phyloP scores from a whole-genome alignment of 2,113 vertebrate genomes.

The Hiodon tergisus region DNA sequence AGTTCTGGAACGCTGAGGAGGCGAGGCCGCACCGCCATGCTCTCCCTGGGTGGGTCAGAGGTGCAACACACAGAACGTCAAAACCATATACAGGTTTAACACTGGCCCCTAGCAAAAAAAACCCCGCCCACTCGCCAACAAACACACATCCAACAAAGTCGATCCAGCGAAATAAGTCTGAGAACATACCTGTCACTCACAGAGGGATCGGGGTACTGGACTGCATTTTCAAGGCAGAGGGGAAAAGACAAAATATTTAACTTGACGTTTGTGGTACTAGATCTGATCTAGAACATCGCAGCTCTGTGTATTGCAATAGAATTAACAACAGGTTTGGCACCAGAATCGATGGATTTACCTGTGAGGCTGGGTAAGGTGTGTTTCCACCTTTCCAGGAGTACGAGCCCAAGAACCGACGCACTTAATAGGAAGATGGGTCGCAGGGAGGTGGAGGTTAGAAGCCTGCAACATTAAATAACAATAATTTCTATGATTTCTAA shows the following conservation, averaged over 20 bases:
- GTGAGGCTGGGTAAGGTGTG: constrained; percentile 70
- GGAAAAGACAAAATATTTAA: background rate
- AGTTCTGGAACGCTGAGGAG: constrained; percentile 89
- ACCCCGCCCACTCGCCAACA: background rate
- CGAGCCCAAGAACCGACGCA: constrained; percentile 75
- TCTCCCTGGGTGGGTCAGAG: constrained; percentile 60
- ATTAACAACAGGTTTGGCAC: background rate
- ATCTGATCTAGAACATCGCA: background rate
- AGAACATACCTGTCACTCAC: constrained; percentile 49
- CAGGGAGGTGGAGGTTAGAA: constrained; percentile 84
- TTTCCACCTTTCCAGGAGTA: constrained; percentile 88
- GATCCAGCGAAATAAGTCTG: background rate
- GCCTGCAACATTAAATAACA: constrained; percentile 59
- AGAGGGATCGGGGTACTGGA: constrained; percentile 41
- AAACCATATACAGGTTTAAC: too few relatives aligned
- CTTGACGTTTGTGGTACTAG: constrained; percentile 3
- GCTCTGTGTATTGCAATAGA: too few relatives aligned
- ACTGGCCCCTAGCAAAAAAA: too few relatives aligned
- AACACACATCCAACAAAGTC: too few relatives aligned
- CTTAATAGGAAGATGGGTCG: constrained; percentile 85
- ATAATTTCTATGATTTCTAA: too few relatives aligned
- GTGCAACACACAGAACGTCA: too few relatives aligned
- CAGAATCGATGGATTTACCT: constrained; percentile 52
- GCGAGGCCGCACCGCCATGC: constrained; percentile 70
- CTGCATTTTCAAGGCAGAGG: constrained; percentile 36